phyloP scores from a whole-genome alignment of 2,113 vertebrate genomes.

The Hippocampus barbouri region DNA sequence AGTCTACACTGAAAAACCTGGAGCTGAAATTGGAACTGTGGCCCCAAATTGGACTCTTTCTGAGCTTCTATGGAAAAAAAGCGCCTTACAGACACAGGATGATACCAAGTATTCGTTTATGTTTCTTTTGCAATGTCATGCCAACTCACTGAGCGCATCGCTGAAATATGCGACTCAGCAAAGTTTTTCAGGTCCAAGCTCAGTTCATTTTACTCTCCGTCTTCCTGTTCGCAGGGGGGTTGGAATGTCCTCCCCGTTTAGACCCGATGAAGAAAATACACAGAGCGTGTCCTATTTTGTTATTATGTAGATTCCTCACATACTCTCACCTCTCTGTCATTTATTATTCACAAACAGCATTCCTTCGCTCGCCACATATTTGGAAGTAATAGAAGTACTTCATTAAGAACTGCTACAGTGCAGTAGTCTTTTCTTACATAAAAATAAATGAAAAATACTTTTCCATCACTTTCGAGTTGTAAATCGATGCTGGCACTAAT shows the following conservation, averaged over 20 bases:
- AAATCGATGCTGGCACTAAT: too few species aligned
- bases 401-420: neutral
- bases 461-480: too few species aligned
- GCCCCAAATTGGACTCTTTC: too few species aligned
- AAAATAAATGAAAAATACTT: neutral
- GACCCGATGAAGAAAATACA: constrained; percentile 38
- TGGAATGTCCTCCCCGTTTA: constrained; percentile 52
- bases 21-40: too few species aligned
- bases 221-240: constrained; percentile 37
- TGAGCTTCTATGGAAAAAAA: too few species aligned
- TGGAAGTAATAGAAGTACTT: neutral
- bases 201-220: neutral
- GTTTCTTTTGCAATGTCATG: constrained; percentile 24
- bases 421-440: neutral
- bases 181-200: neutral
- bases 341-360: constrained; percentile 38
- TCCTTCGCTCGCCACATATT: constrained; percentile 15
- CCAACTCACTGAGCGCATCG: constrained; percentile 47
- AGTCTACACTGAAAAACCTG: too few species aligned
- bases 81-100: neutral
- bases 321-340: constrained; percentile 47
- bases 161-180: constrained; percentile 37
- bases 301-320: constrained; percentile 60
- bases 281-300: constrained; percentile 54
- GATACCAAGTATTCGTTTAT: neutral